These are phyloP conservation scores for Atlantisia rogersi DNA, from an alignment of 2,113 vertebrate genomes.

Conservation along the genomic window DNA sequence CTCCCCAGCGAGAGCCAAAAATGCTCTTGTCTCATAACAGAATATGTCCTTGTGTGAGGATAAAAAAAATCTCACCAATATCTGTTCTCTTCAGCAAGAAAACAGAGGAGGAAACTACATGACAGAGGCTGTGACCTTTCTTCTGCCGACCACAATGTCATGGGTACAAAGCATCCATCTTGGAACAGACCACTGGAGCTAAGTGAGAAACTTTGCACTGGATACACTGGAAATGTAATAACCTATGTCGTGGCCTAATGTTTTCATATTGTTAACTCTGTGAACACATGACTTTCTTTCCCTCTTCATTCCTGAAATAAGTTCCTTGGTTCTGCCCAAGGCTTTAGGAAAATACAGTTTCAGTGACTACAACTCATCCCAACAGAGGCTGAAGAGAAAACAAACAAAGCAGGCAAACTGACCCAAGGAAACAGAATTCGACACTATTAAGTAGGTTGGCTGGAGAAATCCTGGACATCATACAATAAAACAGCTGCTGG, in stretches of 20 bases:
- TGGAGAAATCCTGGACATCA: background rate
- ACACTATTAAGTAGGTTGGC: background rate
- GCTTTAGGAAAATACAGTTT: background rate
- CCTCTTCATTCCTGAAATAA: background rate
- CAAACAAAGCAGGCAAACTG: background rate
- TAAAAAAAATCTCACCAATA: fast-evolving
- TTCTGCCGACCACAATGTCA: background rate
- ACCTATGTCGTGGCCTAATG: background rate
- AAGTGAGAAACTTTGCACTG: background rate
- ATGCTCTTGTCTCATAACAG: background rate
- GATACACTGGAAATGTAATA: background rate
- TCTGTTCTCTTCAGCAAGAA: background rate
- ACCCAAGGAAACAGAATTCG: background rate
- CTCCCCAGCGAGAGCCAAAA: background rate
- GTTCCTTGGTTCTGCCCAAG: background rate
- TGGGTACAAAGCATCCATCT: background rate
- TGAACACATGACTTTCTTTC: background rate
- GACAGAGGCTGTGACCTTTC: background rate
- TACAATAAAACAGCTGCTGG: conserved; percentile 49
- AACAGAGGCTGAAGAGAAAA: background rate
- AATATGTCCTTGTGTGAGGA: background rate
- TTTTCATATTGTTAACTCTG: background rate
- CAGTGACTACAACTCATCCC: background rate
- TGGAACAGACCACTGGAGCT: background rate
- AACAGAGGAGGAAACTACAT: background rate